Percentiles rank a stretch among this genome's conserved stretches.
Conservation (phyloP, 2,888 invertebrate species). For the Arctia plantaginis region DNA sequence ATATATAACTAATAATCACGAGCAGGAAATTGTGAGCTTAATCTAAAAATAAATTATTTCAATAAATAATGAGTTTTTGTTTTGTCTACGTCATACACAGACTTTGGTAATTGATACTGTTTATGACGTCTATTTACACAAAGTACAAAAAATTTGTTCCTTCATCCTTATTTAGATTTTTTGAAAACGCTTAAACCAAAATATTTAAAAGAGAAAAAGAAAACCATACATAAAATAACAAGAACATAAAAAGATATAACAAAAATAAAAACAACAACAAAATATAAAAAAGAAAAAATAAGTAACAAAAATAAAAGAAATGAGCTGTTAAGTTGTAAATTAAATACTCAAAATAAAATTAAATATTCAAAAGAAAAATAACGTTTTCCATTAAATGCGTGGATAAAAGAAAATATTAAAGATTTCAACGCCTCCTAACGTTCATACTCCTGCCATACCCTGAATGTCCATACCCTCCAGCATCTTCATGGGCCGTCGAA, state of each 20-base stretch:
- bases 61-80: slow-evolving; percentile 46
- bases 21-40: slow-evolving; percentile 36
- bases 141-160: slow-evolving; percentile 1
- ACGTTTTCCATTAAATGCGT: background rate
- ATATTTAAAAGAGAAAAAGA: background rate
- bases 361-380: background rate
- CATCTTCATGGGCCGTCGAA: slow-evolving; percentile 87
- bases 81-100: slow-evolving; percentile 24
- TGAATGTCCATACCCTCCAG: slow-evolving; percentile 84
- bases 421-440: slow-evolving; percentile 61
- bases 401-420: background rate
- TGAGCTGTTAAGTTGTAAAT: background rate
- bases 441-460: slow-evolving; percentile 83
- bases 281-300: background rate
- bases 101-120: slow-evolving; percentile 17
- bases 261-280: background rate
- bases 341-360: background rate
- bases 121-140: slow-evolving; percentile 19
- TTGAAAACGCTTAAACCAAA: background rate
- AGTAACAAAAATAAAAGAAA: background rate
- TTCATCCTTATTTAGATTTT: slow-evolving; percentile 12
- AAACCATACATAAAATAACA: background rate
- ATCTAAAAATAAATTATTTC: slow-evolving; percentile 58
- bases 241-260: background rate
- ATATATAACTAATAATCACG: slow-evolving; percentile 11